Conservation (phyloP, 2,888 invertebrate species). For the Stenchaetothrips biformis region DNA sequence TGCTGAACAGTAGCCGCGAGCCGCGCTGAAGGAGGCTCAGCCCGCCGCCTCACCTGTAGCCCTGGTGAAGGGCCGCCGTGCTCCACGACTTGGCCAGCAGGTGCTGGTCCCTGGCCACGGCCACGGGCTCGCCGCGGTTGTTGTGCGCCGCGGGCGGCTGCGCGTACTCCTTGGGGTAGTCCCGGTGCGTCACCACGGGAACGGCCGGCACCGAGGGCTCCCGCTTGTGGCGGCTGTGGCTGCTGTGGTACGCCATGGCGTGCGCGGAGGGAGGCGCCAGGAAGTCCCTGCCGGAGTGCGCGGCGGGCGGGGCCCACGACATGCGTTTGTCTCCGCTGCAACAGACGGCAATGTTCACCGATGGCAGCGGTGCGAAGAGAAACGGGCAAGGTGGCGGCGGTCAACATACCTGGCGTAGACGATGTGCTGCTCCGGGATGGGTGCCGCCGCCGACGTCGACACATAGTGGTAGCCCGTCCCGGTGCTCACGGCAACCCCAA, state of each 20-base stretch:
- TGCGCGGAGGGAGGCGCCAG: conserved; percentile 35
- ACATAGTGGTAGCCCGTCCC: conserved; percentile 35
- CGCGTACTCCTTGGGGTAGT: conserved; percentile 53
- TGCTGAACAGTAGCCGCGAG: too few relatives aligned
- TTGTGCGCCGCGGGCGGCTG: conserved; percentile 58
- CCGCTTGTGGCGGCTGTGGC: conserved; percentile 49
- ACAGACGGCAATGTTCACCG: conserved; percentile 35
- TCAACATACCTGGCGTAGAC: conserved; percentile 44
- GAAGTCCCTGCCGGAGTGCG: conserved; percentile 44
- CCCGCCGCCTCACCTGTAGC: conserved; percentile 46
- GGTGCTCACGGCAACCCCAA: neutral
- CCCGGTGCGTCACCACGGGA: conserved; percentile 41
- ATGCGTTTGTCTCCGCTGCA: conserved; percentile 53
- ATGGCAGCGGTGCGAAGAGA: neutral
- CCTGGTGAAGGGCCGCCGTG: conserved; percentile 45
- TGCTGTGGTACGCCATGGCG: conserved; percentile 50
- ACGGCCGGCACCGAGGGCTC: conserved; percentile 45
- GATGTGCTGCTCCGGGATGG: conserved; percentile 50
- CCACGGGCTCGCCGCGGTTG: conserved; percentile 47
- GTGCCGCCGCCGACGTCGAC: conserved; percentile 45
- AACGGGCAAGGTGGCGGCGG: neutral
- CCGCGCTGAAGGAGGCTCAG: too few relatives aligned
- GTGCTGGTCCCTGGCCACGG: conserved; percentile 48
- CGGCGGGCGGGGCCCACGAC: conserved; percentile 51
- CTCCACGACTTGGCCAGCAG: conserved; percentile 50